Percentiles rank a stretch among this genome's conserved stretches.
Evolutionary conservation across 2,113 vertebrate species (phyloP).

Genomic region (Indri indri): DNA sequence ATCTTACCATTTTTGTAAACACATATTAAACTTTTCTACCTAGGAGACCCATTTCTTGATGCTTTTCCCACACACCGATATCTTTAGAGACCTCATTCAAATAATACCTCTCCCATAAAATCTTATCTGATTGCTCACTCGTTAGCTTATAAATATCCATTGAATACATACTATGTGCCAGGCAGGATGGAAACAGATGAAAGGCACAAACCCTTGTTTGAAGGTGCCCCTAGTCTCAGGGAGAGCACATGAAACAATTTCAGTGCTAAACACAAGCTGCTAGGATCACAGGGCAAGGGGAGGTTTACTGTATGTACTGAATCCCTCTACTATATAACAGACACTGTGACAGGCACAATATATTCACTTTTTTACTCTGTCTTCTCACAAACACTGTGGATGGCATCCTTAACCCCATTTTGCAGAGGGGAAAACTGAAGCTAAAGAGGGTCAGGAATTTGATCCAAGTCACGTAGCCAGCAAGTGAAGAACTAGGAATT

Average conservation of each 20-base stretch:
- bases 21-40: neutral
- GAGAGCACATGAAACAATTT: neutral
- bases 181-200: neutral
- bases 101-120: neutral
- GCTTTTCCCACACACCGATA: neutral
- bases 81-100: neutral
- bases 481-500: neutral
- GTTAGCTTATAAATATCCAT: neutral
- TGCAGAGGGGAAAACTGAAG: neutral
- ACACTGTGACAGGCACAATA: neutral
- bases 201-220: neutral
- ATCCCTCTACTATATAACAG: neutral
- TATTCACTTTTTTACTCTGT: neutral
- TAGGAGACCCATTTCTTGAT: neutral
- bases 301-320: rapidly evolving
- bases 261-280: neutral
- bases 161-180: neutral
- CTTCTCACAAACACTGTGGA: neutral
- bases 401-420: neutral
- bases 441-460: neutral
- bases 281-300: neutral
- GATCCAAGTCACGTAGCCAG: neutral
- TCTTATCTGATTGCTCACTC: neutral
- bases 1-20: neutral
- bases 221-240: neutral